Conservation (phyloP, 2,888 invertebrate species). For the Apodemia zela region DNA sequence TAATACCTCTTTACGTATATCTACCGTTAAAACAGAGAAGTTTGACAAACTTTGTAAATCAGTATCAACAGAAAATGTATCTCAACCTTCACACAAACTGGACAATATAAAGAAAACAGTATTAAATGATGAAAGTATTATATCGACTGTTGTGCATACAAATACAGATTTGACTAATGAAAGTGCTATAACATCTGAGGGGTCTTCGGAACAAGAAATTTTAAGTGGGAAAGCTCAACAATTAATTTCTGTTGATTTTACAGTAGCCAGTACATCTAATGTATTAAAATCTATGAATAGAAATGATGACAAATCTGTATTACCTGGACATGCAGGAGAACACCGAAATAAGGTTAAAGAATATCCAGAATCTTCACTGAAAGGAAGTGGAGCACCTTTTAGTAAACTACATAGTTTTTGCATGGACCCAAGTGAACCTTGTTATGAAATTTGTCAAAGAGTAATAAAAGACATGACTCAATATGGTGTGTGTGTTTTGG, state of each 20-base stretch:
- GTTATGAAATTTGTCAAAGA: conserved; percentile 85
- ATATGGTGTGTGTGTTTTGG: conserved; percentile 95
- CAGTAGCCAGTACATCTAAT: conserved; percentile 47
- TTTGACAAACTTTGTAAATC: neutral
- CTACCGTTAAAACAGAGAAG: neutral
- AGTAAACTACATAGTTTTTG: conserved; percentile 76
- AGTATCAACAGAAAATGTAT: neutral
- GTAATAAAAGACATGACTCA: conserved; percentile 91
- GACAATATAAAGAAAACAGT: conserved; percentile 37
- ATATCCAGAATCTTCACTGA: conserved; percentile 78
- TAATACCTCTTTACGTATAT: neutral
- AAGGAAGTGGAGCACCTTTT: conserved; percentile 76
- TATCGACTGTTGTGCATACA: conserved; percentile 71
- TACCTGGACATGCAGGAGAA: conserved; percentile 57
- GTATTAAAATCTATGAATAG: conserved; percentile 49
- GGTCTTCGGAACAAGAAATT: conserved; percentile 85
- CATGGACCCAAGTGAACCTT: conserved; percentile 67
- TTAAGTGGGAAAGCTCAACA: conserved; percentile 81
- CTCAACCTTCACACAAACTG: neutral
- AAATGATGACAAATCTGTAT: conserved; percentile 57
- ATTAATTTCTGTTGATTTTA: conserved; percentile 56
- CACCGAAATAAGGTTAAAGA: conserved; percentile 67
- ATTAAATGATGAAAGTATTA: conserved; percentile 37
- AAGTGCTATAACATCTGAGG: conserved; percentile 82
- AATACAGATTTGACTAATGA: conserved; percentile 55